Percentiles rank a stretch among this genome's conserved stretches.
These are phyloP conservation scores for Physeter macrocephalus DNA, from an alignment of 2,113 vertebrate species.

Conservation along the genomic window DNA sequence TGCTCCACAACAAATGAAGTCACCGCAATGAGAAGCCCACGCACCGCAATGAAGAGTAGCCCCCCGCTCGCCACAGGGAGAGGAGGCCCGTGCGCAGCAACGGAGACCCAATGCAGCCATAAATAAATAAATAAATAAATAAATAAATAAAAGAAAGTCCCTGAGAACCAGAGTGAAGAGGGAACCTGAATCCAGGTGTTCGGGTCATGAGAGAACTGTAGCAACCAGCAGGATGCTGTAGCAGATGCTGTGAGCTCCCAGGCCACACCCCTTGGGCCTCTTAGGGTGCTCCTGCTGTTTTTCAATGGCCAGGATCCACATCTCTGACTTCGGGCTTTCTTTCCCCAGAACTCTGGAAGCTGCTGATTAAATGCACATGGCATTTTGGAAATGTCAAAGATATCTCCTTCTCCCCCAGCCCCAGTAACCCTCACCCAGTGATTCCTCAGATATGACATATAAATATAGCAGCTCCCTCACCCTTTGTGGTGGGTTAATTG, in stretches of 20 bases:
- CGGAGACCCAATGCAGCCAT: too few relatives aligned
- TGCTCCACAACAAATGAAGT: too few relatives aligned
- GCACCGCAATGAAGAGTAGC: too few relatives aligned
- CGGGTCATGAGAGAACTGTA: not conserved
- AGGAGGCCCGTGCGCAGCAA: too few relatives aligned
- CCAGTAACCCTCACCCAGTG: not conserved
- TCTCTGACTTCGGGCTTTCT: not conserved
- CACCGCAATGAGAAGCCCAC: too few relatives aligned
- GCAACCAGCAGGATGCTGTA: rapidly evolving
- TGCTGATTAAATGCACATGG: not conserved
- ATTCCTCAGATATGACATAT: not conserved
- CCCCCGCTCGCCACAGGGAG: too few relatives aligned
- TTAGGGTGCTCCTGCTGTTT: not conserved
- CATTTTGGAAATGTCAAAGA: not conserved
- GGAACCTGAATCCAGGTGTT: not conserved
- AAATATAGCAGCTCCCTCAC: not conserved
- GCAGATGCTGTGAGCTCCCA: not conserved
- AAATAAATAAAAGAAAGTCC: not conserved
- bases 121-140: too few relatives aligned
- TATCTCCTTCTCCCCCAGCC: not conserved
- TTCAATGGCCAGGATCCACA: not conserved
- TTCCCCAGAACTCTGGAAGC: not conserved
- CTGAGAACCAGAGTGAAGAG: not conserved
- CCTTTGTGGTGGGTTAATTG: not conserved
- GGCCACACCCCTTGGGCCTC: not conserved